Base-by-base conservation (phyloP, 2,797 vertebrate genomes). In the Oreortyx pictus region DNA sequence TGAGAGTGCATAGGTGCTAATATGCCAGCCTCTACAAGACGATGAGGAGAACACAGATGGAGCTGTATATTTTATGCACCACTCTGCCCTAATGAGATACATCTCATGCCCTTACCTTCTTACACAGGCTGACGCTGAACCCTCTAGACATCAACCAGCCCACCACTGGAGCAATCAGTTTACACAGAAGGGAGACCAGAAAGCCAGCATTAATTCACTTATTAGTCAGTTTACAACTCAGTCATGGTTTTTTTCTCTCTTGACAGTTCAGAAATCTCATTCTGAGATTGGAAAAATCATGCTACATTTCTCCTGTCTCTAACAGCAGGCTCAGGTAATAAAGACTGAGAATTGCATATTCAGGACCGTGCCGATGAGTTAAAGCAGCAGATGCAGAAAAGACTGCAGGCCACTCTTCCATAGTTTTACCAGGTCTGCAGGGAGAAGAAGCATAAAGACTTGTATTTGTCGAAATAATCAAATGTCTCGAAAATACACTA, bases 401-500 rank as follows among this genome's bases (percentile, higher is more conserved):
- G 67, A 77, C 62, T 80, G 57, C 49, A 80, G 78, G 57, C 61
- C 65, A 27, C 65, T 74, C 83, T 93, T 80, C 81, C 68, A 41
- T 37, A 56, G 75, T 80, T 93, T 92, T 77, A 74, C 72, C 76
- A 20, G 44, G 82, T 79, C 92, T 93, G 41, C 59, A 82, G 78
- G 61, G 84, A 94, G 35, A 91, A 88, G n/a, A 35, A 78, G 59
- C 22, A 43, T 33, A 87, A 92, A 93, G 57, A 78, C 84, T 92
- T 80, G n/a, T 72, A 68, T 90, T 90, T 89, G 78, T 95, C 81
- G 95, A 90, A 94, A 89, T 75, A 95, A 92, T 66, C 81, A 94
- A 88, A 66, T 41, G 35, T 52, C 81, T 85, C 37, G 13, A 89
- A 94, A 94, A 90, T 18, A 82, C 75, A 77, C 61, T 9, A 68